These are phyloP conservation scores for Laupala kohalensis DNA, from an alignment of 1,140 invertebrate genomes.

Conservation along the genomic window DNA sequence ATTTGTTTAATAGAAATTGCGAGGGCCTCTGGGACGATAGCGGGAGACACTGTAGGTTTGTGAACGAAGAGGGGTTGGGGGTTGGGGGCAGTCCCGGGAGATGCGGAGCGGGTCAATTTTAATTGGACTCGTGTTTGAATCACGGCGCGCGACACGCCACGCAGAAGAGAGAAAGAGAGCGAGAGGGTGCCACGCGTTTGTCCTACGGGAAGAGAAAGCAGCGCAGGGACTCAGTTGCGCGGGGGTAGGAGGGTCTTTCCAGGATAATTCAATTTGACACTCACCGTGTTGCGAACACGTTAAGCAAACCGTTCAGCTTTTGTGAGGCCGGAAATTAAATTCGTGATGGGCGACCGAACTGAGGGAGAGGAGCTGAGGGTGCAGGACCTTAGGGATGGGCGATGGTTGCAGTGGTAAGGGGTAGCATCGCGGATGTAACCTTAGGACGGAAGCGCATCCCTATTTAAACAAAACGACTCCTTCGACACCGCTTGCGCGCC, in stretches of 20 bases:
- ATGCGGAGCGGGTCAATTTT: conserved; percentile 16
- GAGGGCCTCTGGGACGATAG: neutral
- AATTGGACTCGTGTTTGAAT: conserved; percentile 14
- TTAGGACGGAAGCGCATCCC: neutral
- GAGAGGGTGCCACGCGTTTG: too few species aligned
- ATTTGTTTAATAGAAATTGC: conserved; percentile 11
- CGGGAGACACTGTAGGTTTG: too few species aligned
- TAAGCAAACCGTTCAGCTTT: conserved; percentile 16
- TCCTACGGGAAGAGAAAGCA: too few species aligned
- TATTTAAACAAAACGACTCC: neutral
- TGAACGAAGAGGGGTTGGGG: too few species aligned
- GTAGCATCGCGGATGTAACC: too few species aligned
- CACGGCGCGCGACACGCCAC: neutral
- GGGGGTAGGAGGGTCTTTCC: too few species aligned
- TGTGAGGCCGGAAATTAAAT: conserved; percentile 17
- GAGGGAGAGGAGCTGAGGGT: neutral
- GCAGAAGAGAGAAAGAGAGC: too few species aligned
- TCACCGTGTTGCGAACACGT: conserved; percentile 14
- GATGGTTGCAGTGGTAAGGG: too few species aligned
- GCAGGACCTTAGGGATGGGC: too few species aligned
- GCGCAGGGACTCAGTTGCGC: too few species aligned
- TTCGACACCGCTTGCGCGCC: neutral
- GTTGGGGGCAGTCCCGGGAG: too few species aligned
- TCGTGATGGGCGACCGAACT: neutral
- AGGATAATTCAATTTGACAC: conserved; percentile 16